Percentiles rank a stretch among this genome's conserved stretches.
phyloP scores from a whole-genome alignment of 2,888 invertebrate genomes.

The Drosophila monieri region DNA sequence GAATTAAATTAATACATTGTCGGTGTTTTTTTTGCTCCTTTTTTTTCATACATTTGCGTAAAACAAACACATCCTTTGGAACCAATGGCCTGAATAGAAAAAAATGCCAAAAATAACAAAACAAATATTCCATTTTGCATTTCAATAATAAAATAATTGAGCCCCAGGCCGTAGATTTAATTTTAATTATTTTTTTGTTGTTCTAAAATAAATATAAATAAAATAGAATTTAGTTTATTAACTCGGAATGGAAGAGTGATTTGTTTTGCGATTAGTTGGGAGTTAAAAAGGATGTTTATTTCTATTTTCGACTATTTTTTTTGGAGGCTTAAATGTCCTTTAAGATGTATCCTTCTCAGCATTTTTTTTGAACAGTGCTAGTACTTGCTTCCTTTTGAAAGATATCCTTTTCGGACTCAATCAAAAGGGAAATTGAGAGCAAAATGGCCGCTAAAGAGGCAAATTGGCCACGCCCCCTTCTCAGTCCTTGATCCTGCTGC shows the following conservation, averaged over 20 bases:
- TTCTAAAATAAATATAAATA: no score
- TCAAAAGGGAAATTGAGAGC: slow-evolving; percentile 35
- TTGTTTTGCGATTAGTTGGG: no score
- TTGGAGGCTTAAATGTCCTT: no score
- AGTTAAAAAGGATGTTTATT: no score
- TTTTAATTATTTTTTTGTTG: neutral
- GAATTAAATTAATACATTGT: neutral
- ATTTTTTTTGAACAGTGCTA: neutral
- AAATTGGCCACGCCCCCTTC: slow-evolving; percentile 41
- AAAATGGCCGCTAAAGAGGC: slow-evolving; percentile 58
- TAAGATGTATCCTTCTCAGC: no score
- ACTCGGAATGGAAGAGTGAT: no score
- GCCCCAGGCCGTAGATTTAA: neutral
- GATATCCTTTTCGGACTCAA: slow-evolving; percentile 13
- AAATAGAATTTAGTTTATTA: no score
- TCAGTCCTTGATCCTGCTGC: no score
- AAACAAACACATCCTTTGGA: neutral
- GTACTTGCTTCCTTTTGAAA: neutral
- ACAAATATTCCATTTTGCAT: neutral
- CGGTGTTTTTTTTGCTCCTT: neutral
- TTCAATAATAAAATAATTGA: neutral
- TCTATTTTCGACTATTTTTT: no score
- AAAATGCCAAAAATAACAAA: neutral
- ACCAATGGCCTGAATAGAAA: no score
- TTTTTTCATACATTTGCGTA: neutral